Conservation (phyloP, 1,140 invertebrate species). For the Drosophila kikkawai region DNA sequence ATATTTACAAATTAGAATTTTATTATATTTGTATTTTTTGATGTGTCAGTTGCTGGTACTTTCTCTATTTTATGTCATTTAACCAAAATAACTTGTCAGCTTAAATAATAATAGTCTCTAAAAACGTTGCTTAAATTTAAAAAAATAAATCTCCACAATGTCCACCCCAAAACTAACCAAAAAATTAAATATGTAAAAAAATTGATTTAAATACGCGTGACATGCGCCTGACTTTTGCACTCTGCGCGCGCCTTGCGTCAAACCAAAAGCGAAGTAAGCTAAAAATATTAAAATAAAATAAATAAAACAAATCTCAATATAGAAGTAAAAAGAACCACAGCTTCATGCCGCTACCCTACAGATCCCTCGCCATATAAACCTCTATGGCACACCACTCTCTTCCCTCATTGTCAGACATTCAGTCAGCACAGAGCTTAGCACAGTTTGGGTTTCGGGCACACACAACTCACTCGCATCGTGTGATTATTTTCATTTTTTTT, state of each 20-base stretch:
- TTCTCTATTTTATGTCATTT: background rate
- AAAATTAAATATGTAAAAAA: conserved; percentile 27
- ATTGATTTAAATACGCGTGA: conserved; percentile 80
- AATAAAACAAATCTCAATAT: conserved; percentile 42
- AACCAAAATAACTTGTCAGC: too few relatives aligned
- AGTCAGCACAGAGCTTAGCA: conserved; percentile 49
- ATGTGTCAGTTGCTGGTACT: too few relatives aligned
- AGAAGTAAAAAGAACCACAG: conserved; percentile 19
- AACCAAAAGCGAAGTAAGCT: conserved; percentile 19
- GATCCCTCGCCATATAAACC: conserved; percentile 10
- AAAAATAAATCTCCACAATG: conserved; percentile 2
- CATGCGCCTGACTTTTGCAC: conserved; percentile 80
- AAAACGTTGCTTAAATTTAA: too few relatives aligned
- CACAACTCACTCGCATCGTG: conserved; percentile 63
- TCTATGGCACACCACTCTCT: conserved; percentile 9
- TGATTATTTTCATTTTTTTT: conserved; percentile 72
- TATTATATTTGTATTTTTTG: background rate
- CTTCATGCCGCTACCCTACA: conserved; percentile 16
- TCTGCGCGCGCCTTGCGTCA: conserved; percentile 51
- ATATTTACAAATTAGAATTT: background rate
- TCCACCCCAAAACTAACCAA: background rate
- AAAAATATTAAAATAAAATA: conserved; percentile 35
- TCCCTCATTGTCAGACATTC: conserved; percentile 21
- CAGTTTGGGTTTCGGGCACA: conserved; percentile 57
- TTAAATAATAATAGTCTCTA: background rate